Evolutionary conservation across 2,888 invertebrate genomes (phyloP), one percentile per base, ranked within the genome.

Genomic region (Folsomia manolachei): DNA sequence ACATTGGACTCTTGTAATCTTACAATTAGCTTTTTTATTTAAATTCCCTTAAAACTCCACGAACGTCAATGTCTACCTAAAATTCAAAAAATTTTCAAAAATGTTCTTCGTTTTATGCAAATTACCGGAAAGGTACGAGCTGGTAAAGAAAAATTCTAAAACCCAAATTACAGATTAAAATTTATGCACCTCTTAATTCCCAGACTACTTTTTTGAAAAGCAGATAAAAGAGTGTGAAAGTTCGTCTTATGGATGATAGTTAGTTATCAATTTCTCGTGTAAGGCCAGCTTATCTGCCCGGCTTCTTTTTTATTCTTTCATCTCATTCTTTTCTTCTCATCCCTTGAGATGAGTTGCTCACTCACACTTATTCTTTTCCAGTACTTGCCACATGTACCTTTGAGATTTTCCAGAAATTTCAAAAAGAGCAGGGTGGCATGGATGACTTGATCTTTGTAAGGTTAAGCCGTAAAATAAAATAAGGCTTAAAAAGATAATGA

Each of bases 161-260:
- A 26, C 26, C 18, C 25, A 52, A 66, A 66, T 66, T 66, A 51
- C 66, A 14, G 39, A 39, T 39, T 39, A 39, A 39, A 39, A 39
- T 39, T 39, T 39, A 39, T 39, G 39, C 14, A 39, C 4, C 4
- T 9, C 4, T 39, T 39, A 39, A 39, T 39, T 39, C 39, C 39
- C 39, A 39, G 39, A 39, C 4, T n/a, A n/a, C n/a, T n/a, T n/a
- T n/a, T n/a, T n/a, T n/a, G 39, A 14, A 14, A 14, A 14, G 14
- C 39, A 39, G 39, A 39, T 39, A 14, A 39, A 39, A 39, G 39
- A 9, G 39, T 39, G 4, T 14, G 7, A n/a, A n/a, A n/a, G n/a
- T n/a, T n/a, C n/a, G n/a, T 9, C 39, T 4, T 4, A 39, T 39
- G 39, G 14, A 39, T 39, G 39, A 39, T 39, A 39, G 39, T 39